These are phyloP conservation scores for Rotaria socialis DNA, from an alignment of 2,888 invertebrate genomes.

Conservation along the genomic window DNA sequence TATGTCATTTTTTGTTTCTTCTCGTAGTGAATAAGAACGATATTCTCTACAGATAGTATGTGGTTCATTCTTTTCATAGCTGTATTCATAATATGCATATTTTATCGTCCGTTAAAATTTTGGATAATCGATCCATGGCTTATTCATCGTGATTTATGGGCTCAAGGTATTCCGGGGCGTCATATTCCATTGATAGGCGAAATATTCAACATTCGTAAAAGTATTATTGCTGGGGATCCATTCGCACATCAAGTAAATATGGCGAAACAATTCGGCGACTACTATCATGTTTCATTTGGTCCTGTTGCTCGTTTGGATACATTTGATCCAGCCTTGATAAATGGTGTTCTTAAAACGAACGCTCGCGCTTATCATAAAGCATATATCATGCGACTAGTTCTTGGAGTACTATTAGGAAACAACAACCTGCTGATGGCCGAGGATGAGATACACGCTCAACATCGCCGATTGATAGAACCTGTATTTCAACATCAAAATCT, in stretches of 20 bases:
- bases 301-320: not conserved
- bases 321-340: not conserved
- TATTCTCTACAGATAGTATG: too few species aligned
- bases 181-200: not conserved
- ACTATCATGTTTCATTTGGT: not conserved
- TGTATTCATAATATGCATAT: too few species aligned
- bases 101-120: not conserved
- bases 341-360: not conserved
- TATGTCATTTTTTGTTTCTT: too few species aligned
- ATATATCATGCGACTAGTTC: not conserved
- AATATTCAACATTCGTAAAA: not conserved
- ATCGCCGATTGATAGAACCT: slow-evolving; percentile 4
- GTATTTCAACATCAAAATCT: slow-evolving; percentile 5
- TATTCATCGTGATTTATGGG: slow-evolving; percentile 12
- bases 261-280: not conserved
- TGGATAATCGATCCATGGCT: slow-evolving; percentile 1
- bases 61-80: too few species aligned
- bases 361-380: slow-evolving; percentile 7
- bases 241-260: not conserved
- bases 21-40: too few species aligned
- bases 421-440: not conserved
- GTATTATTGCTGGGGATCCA: not conserved
- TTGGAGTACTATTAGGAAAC: not conserved
- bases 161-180: not conserved
- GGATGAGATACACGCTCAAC: not conserved